A percentile compares a stretch with the other conserved stretches of the same genome.
Evolutionary conservation across 2,113 vertebrate genomes (phyloP).

Genomic region (Diadophis punctatus): DNA sequence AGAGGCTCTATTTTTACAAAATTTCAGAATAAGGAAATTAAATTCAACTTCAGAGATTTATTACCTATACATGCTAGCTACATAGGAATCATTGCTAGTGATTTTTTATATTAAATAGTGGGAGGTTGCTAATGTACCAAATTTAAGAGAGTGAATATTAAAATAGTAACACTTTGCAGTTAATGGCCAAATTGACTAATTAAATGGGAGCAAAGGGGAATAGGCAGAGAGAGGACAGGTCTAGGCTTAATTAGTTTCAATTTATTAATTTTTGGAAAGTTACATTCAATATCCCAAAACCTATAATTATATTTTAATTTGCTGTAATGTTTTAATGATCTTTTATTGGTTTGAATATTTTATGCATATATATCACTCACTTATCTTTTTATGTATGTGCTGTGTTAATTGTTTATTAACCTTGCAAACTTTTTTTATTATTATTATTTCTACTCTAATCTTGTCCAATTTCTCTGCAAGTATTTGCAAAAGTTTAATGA

Average conservation of each 20-base stretch:
- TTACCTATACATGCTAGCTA: neutral
- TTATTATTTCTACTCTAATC: neutral
- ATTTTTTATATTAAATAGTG: neutral
- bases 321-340: neutral
- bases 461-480: neutral
- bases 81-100: neutral
- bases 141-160: neutral
- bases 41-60: neutral
- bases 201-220: neutral
- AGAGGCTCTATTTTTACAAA: neutral
- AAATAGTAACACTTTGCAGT: neutral
- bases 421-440: neutral
- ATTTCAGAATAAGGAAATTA: neutral
- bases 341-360: neutral
- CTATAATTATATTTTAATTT: neutral
- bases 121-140: neutral
- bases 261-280: neutral
- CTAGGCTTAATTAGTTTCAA: neutral
- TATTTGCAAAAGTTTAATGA: neutral
- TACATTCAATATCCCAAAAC: neutral
- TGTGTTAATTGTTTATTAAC: neutral
- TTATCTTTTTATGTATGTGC: neutral
- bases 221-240: neutral
- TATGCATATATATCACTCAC: neutral
- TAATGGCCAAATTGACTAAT: neutral